Evolutionary conservation across 2,797 vertebrate species (phyloP).

Genomic region (Manis crassicaudata): DNA sequence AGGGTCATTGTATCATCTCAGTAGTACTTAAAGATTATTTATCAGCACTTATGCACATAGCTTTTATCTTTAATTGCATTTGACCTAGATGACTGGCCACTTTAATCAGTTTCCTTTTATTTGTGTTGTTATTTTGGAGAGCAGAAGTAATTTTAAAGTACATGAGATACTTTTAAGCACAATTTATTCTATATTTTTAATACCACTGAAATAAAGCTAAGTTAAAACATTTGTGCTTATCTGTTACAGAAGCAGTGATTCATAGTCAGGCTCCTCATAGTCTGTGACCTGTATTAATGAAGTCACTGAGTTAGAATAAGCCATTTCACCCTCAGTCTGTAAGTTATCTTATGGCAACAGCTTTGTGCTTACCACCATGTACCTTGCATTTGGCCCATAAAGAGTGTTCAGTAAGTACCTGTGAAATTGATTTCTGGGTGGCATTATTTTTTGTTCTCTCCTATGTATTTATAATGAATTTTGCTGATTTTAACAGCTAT

Average conservation of each 20-base stretch:
- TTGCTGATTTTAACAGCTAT: conserved; percentile 36
- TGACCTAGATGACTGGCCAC: background rate
- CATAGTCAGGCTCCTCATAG: background rate
- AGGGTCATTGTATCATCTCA: background rate
- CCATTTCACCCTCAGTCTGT: background rate
- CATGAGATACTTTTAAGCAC: background rate
- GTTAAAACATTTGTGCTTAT: background rate
- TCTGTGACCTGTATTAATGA: background rate
- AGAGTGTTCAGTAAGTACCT: background rate
- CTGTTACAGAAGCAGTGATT: background rate
- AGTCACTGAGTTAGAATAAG: background rate
- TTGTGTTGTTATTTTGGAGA: background rate
- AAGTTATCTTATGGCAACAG: accelerated
- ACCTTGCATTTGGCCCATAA: background rate
- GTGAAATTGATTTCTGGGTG: background rate
- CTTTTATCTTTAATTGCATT: background rate
- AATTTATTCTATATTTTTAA: background rate
- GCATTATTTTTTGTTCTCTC: background rate
- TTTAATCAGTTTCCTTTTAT: background rate
- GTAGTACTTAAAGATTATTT: background rate
- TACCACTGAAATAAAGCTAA: background rate
- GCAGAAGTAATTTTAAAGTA: background rate
- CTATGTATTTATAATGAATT: background rate
- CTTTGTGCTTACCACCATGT: background rate
- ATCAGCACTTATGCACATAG: background rate